phyloP scores from a whole-genome alignment of 2,797 vertebrate genomes.

The Manis javanica region DNA sequence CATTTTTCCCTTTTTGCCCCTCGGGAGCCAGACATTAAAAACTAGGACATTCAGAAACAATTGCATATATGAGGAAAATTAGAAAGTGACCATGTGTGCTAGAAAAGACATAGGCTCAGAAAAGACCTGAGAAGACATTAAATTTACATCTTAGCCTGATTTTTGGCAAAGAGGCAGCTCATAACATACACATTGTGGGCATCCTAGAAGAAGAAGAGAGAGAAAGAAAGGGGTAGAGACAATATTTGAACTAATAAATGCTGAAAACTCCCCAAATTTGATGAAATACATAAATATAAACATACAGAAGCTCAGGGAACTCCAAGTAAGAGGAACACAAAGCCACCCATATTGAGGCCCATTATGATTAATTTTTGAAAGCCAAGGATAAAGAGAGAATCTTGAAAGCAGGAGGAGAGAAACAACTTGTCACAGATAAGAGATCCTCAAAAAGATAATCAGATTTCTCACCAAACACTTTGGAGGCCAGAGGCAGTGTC shows the following conservation, averaged over 20 bases:
- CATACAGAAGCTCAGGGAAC: neutral
- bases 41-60: neutral
- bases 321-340: neutral
- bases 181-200: neutral
- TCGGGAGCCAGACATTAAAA: neutral
- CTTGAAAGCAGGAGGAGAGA: neutral
- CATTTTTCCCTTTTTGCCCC: neutral
- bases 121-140: neutral
- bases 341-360: neutral
- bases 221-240: neutral
- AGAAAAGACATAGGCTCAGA: neutral
- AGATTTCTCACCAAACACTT: neutral
- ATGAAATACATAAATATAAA: neutral
- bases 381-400: neutral
- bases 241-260: neutral
- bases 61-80: neutral
- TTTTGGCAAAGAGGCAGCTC: neutral
- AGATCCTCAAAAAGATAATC: neutral
- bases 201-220: neutral
- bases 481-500: neutral
- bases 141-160: neutral
- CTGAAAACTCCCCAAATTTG: neutral
- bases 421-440: neutral
- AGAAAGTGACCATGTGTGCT: neutral
- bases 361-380: neutral